Conservation (phyloP, 1,140 invertebrate species). For the Oedothorax gibbosus region DNA sequence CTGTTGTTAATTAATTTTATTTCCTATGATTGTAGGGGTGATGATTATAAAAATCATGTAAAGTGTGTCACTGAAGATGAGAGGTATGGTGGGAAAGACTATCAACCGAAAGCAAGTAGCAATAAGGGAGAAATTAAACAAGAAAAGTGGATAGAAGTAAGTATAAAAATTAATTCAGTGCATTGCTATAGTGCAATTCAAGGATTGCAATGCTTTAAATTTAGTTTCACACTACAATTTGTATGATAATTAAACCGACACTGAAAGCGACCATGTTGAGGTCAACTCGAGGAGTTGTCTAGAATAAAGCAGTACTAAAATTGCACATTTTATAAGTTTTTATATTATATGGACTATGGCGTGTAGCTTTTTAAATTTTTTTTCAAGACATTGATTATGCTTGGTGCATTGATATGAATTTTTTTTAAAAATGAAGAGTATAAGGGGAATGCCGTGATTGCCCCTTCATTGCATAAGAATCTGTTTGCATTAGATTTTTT, state of each 20-base stretch:
- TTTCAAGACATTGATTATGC: too few relatives aligned
- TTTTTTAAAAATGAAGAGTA: too few relatives aligned
- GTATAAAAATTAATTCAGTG: neutral
- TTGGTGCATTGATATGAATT: too few relatives aligned
- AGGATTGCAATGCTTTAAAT: neutral
- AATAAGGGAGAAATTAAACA: conserved; percentile 94
- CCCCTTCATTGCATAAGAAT: too few relatives aligned
- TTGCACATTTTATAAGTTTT: too few relatives aligned
- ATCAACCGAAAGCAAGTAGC: conserved; percentile 76
- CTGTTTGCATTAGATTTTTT: too few relatives aligned
- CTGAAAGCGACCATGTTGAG: neutral
- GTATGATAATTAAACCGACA: neutral
- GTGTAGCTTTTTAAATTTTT: too few relatives aligned
- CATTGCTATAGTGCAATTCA: conserved; percentile 28
- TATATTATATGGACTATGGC: too few relatives aligned
- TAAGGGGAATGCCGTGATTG: too few relatives aligned
- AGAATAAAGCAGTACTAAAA: too few relatives aligned
- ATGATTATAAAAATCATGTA: conserved; percentile 85
- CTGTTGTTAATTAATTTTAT: too few relatives aligned
- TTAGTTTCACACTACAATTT: neutral
- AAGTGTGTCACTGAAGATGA: conserved; percentile 93
- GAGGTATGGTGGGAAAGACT: conserved; percentile 88
- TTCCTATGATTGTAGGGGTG: conserved; percentile 72
- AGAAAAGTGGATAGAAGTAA: conserved; percentile 85
- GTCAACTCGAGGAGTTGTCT: too few relatives aligned